phyloP scores from a whole-genome alignment of 1,140 invertebrate species.

The Microplitis demolitor region DNA sequence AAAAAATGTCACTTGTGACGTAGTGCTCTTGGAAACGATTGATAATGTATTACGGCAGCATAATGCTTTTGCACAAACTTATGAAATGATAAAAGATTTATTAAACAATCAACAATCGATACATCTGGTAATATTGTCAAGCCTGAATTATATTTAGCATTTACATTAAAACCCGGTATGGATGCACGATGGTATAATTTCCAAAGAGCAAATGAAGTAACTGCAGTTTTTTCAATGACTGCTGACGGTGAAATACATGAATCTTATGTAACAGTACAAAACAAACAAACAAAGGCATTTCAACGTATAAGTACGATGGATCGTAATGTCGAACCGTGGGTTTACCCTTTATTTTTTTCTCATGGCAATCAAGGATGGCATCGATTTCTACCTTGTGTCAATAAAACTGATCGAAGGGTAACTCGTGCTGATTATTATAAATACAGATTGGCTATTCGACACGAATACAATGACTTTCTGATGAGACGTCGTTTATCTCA shows the following conservation, averaged over 20 bases:
- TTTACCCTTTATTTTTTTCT: conserved; percentile 17
- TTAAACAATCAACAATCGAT: neutral
- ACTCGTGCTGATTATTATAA: conserved; percentile 1
- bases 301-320: neutral
- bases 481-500: neutral
- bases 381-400: neutral
- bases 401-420: neutral
- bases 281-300: neutral
- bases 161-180: conserved; percentile 3
- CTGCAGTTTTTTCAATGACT: conserved; percentile 18
- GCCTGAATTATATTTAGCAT: conserved; percentile 7
- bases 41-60: neutral
- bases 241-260: conserved; percentile 21
- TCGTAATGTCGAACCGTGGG: neutral
- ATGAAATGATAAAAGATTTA: conserved; percentile 6
- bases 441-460: conserved; percentile 6
- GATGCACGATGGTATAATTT: conserved; percentile 8
- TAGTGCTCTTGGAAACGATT: neutral
- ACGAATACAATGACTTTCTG: conserved; percentile 6
- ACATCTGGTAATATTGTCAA: neutral
- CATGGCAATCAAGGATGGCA: conserved; percentile 20
- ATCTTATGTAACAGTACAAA: conserved; percentile 16
- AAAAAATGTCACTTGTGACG: neutral
- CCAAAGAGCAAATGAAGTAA: conserved; percentile 7
- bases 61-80: conserved; percentile 6